phyloP scores from a whole-genome alignment of 2,113 vertebrate genomes.

The Scomber colias region DNA sequence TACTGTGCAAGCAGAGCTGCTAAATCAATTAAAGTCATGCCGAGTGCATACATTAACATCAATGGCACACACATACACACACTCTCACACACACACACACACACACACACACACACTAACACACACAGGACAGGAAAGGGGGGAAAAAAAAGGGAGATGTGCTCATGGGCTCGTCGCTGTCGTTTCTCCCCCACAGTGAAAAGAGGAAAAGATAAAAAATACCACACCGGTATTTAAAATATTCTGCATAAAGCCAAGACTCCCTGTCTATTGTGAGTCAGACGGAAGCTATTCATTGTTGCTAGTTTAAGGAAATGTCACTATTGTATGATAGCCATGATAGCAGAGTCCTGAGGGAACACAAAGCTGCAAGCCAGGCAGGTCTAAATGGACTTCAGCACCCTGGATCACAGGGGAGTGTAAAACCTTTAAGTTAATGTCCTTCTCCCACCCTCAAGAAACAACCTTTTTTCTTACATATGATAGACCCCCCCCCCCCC shows the following conservation, averaged over 20 bases:
- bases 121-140: slow-evolving; percentile 41
- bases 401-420: slow-evolving; percentile 63
- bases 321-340: slow-evolving; percentile 88
- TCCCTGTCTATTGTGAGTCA: slow-evolving; percentile 80
- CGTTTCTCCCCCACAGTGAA: slow-evolving; percentile 70
- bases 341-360: slow-evolving; percentile 89
- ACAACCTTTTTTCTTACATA: slow-evolving; percentile 76
- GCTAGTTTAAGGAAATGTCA: slow-evolving; percentile 97
- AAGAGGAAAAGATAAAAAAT: slow-evolving; percentile 58
- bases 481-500: slow-evolving; percentile 33
- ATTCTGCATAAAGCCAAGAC: slow-evolving; percentile 83
- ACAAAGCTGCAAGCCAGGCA: slow-evolving; percentile 69
- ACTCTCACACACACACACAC: slow-evolving; percentile 29
- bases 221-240: slow-evolving; percentile 84
- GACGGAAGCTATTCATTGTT: slow-evolving; percentile 83
- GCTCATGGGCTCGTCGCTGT: slow-evolving; percentile 62
- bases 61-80: slow-evolving; percentile 55
- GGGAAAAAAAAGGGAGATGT: slow-evolving; percentile 47
- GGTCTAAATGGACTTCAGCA: slow-evolving; percentile 64
- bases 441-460: slow-evolving; percentile 29
- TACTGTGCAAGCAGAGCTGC: slow-evolving; percentile 78
- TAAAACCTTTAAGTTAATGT: slow-evolving; percentile 62
- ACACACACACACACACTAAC: slow-evolving; percentile 14
- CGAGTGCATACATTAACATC: slow-evolving; percentile 81
- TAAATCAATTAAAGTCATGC: slow-evolving; percentile 86